Percentiles rank a stretch among this genome's conserved stretches.
phyloP scores from a whole-genome alignment of 2,113 vertebrate species.

The Lota lota region DNA sequence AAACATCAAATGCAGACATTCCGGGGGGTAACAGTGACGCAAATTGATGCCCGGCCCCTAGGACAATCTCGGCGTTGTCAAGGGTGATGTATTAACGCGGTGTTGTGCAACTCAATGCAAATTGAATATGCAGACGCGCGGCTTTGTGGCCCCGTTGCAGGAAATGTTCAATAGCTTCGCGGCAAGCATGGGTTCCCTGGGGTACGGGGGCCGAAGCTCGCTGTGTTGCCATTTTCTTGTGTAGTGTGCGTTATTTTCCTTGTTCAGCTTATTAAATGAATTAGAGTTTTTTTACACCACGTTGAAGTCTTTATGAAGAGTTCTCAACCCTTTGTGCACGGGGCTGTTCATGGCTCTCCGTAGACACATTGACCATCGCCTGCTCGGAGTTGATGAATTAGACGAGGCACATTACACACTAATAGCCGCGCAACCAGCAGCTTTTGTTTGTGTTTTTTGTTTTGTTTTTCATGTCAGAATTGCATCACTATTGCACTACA shows the following conservation, averaged over 20 bases:
- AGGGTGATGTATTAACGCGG: slow-evolving; percentile 9
- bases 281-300: too few relatives aligned
- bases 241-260: not conserved
- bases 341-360: too few relatives aligned
- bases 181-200: not conserved
- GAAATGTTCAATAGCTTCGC: too few relatives aligned
- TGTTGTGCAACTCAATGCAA: slow-evolving; percentile 3
- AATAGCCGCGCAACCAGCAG: too few relatives aligned
- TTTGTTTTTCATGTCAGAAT: too few relatives aligned
- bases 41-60: not conserved
- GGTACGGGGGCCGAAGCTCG: not conserved
- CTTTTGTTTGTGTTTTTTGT: too few relatives aligned
- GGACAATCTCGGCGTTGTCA: slow-evolving; percentile 9
- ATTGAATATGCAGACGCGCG: slow-evolving; percentile 9
- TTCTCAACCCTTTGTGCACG: too few relatives aligned
- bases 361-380: too few relatives aligned
- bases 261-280: slow-evolving; percentile 2
- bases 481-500: too few relatives aligned
- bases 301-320: too few relatives aligned
- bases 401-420: too few relatives aligned
- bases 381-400: too few relatives aligned
- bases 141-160: not conserved
- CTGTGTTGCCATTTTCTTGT: not conserved
- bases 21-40: slow-evolving; percentile 1
- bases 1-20: not conserved